Evolutionary conservation across 1,140 invertebrate genomes (phyloP), one percentile per base, ranked within the genome.

Genomic region (Maniola jurtina): DNA sequence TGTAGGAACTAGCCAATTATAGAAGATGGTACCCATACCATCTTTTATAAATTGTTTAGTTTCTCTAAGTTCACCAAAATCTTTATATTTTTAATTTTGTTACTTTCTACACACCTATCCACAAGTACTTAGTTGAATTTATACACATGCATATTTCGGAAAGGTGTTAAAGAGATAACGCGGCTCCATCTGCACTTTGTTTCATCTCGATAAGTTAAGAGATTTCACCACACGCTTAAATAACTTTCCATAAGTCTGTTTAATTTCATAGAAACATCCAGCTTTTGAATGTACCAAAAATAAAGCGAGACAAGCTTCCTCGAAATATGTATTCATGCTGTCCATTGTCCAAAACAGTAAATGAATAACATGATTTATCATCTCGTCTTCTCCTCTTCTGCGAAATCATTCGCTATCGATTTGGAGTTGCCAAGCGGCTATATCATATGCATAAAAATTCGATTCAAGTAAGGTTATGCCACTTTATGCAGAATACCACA

Each of bases 371-470:
- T 50, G 48, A 50, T 8, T 25, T 25, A 25, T 16, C 48, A 50
- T 50, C 42, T 45, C 42, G 13, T 60, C 38, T 14, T 25, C 15
- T 52, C 56, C 40, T 15, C 50, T 68, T 69, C 63, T 61, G 14
- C 63, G 66, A 66, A 63, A 48, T 58, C 48, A 54, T 10, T 40
- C 45, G 64, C 38, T 59, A 61, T 63, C 64, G 60, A 16, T 65
- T 66, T 52, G 25, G 54, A 56, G 42, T 66, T 45, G 50, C 55
- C 35, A 66, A 61, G 33, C 47, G 33, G 47, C 40, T 59, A 50
- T 47, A 61, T 61, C 59, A 66, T 72, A 71, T 69, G 70, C 68
- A 67, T 70, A 65, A 66, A 68, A 64, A 55, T 70, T 52, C 45
- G 55, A 50, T 45, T 52, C 45, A 36, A 55, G 61, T 64, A 55